phyloP scores from a whole-genome alignment of 1,140 invertebrate genomes.

The Nephila pilipes region DNA sequence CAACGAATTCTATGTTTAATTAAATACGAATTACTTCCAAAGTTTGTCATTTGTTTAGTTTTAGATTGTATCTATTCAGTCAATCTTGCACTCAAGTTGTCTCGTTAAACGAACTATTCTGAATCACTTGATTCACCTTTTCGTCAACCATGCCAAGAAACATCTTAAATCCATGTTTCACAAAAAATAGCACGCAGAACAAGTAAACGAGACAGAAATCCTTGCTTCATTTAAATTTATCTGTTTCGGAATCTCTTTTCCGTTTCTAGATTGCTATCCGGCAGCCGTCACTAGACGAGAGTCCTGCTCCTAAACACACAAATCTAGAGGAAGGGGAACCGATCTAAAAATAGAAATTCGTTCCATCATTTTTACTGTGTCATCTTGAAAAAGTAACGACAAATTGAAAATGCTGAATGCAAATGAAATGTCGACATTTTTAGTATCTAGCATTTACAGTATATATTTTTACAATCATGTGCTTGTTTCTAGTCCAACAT shows the following conservation, averaged over 20 bases:
- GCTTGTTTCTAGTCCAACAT: too few relatives aligned
- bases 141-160: background rate
- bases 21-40: too few relatives aligned
- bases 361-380: background rate
- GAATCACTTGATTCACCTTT: too few relatives aligned
- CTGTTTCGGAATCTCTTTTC: background rate
- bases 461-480: background rate
- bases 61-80: too few relatives aligned
- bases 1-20: too few relatives aligned
- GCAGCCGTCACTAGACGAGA: background rate
- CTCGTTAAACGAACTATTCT: too few relatives aligned
- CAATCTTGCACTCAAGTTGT: too few relatives aligned
- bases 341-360: background rate
- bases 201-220: background rate
- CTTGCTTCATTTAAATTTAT: conserved; percentile 14
- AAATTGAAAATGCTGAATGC: background rate
- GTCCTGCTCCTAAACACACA: background rate
- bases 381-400: background rate
- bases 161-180: background rate
- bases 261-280: conserved; percentile 17
- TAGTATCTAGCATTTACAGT: background rate
- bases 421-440: background rate
- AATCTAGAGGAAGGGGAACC: background rate
- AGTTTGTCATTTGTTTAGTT: too few relatives aligned
- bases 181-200: background rate